A percentile compares a stretch with the other conserved stretches of the same genome.
Evolutionary conservation across 2,113 vertebrate genomes (phyloP).

Genomic region (Falcunculus frontatus): DNA sequence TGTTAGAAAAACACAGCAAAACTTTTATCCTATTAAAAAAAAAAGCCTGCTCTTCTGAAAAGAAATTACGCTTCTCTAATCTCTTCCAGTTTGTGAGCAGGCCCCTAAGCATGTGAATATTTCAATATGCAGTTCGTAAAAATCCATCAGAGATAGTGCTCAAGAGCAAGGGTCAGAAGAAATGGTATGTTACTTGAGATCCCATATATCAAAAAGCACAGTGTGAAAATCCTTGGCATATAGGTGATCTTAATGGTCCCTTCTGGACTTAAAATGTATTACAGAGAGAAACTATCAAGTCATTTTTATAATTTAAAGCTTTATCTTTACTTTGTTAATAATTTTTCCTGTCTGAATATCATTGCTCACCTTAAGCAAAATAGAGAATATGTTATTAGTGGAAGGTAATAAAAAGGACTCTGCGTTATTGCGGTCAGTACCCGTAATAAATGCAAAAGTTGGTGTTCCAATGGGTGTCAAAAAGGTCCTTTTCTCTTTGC

Average conservation of each 20-base stretch:
- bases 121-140: background rate
- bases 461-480: background rate
- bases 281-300: background rate
- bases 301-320: slow-evolving; percentile 31
- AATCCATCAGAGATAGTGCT: background rate
- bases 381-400: background rate
- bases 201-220: background rate
- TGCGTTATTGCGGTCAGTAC: background rate
- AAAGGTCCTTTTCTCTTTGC: background rate
- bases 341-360: slow-evolving; percentile 12
- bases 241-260: slow-evolving; percentile 16
- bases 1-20: background rate
- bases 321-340: slow-evolving; percentile 31
- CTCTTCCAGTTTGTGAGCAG: background rate
- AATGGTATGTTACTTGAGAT: background rate
- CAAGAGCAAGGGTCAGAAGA: slow-evolving; percentile 7
- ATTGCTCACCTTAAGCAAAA: slow-evolving; percentile 30
- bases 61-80: background rate
- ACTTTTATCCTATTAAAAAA: background rate
- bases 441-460: background rate
- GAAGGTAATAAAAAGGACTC: slow-evolving; percentile 1
- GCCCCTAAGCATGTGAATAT: background rate
- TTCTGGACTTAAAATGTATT: slow-evolving; percentile 26
- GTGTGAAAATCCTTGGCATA: background rate
- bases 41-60: background rate